A percentile compares a stretch with the other conserved stretches of the same genome.
phyloP scores from a whole-genome alignment of 1,140 invertebrate genomes.

The Anastatus disparis region DNA sequence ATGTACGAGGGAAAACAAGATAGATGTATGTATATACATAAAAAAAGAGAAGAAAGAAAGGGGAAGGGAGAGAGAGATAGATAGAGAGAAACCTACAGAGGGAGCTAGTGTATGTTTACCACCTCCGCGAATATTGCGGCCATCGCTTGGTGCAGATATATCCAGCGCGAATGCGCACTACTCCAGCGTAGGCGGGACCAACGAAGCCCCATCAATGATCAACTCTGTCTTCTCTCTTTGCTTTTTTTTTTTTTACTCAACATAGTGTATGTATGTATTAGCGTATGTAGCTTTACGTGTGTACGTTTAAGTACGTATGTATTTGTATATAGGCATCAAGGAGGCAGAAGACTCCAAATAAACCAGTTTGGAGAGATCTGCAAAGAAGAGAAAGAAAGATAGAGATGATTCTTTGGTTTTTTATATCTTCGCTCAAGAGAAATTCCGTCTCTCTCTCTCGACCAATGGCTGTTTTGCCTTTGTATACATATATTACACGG shows the following conservation, averaged over 20 bases:
- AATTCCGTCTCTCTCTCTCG: neutral
- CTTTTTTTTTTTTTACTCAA: neutral
- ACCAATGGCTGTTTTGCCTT: slow-evolving; percentile 13
- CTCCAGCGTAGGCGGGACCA: slow-evolving; percentile 66
- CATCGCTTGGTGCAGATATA: no score
- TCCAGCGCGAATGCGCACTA: slow-evolving; percentile 59
- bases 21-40: neutral
- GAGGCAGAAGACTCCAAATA: slow-evolving; percentile 14
- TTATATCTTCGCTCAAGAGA: no score
- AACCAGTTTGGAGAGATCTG: slow-evolving; percentile 40
- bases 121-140: slow-evolving; percentile 63
- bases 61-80: slow-evolving; percentile 8
- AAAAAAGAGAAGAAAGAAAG: slow-evolving; percentile 1
- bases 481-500: slow-evolving; percentile 6
- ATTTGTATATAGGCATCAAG: neutral
- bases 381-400: no score
- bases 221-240: neutral
- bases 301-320: no score
- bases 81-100: slow-evolving; percentile 41
- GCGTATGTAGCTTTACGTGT: no score
- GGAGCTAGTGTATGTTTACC: slow-evolving; percentile 63
- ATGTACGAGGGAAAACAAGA: neutral
- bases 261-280: no score
- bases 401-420: no score
- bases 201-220: slow-evolving; percentile 15